Percentiles rank a stretch among this genome's conserved stretches.
Conservation (phyloP, 2,888 invertebrate genomes). For the Diaperis boleti region DNA sequence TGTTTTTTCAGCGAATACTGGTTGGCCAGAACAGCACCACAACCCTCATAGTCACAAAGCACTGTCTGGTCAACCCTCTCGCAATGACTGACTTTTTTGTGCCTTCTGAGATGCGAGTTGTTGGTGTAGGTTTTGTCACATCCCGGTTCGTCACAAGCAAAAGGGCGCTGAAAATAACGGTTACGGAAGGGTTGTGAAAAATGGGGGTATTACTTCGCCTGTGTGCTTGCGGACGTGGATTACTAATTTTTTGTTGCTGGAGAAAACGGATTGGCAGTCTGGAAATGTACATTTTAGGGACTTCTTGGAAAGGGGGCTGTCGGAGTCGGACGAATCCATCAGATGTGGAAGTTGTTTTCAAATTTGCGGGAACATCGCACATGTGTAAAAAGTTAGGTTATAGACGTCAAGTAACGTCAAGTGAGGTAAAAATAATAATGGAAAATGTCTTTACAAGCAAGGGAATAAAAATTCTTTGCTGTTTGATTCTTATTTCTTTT, state of each 20-base stretch:
- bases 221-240: slow-evolving; percentile 11
- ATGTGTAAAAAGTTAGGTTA: neutral
- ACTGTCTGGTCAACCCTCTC: neutral
- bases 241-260: slow-evolving; percentile 15
- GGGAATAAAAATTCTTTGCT: neutral
- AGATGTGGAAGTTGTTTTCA: neutral
- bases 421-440: neutral
- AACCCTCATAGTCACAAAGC: slow-evolving; percentile 49
- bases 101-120: slow-evolving; percentile 28
- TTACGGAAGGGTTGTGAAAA: slow-evolving; percentile 24
- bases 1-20: slow-evolving; percentile 56
- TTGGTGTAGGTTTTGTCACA: slow-evolving; percentile 37
- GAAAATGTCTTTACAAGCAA: neutral
- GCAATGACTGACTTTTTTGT: slow-evolving; percentile 23
- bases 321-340: neutral
- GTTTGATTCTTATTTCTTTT: neutral
- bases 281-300: neutral
- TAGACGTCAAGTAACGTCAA: neutral
- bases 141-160: slow-evolving; percentile 27
- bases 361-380: neutral
- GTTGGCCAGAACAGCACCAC: slow-evolving; percentile 53
- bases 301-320: neutral
- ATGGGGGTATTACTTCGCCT: slow-evolving; percentile 10
- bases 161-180: slow-evolving; percentile 28
- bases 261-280: neutral